Percentiles rank a stretch among this genome's conserved stretches.
These are phyloP conservation scores for Calliphora vomitoria DNA, from an alignment of 2,888 invertebrate genomes.

Conservation along the genomic window DNA sequence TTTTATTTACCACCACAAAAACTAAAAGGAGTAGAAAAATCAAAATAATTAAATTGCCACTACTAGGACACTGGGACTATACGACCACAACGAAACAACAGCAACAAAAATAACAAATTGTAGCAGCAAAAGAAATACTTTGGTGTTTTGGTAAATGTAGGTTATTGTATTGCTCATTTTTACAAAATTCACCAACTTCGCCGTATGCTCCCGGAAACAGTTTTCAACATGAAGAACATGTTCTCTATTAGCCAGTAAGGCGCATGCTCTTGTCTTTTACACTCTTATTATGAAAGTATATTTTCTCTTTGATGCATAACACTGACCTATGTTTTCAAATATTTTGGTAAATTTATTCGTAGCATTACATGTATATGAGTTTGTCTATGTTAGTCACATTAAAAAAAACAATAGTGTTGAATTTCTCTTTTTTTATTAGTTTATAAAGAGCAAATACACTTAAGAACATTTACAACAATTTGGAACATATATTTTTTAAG, in stretches of 20 bases:
- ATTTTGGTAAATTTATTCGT: constrained; percentile 23
- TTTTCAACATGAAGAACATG: background rate
- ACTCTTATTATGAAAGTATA: background rate
- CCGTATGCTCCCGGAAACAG: constrained; percentile 35
- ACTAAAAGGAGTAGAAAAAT: constrained; percentile 62
- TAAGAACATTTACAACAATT: constrained; percentile 12
- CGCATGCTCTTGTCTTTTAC: constrained; percentile 38
- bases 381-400: background rate
- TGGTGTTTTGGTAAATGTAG: constrained; percentile 54
- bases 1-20: constrained; percentile 48
- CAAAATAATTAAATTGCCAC: constrained; percentile 70
- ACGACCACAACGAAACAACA: constrained; percentile 52
- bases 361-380: background rate
- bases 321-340: constrained; percentile 56
- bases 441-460: constrained; percentile 47
- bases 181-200: constrained; percentile 24
- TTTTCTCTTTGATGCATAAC: background rate
- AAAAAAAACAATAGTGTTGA: background rate
- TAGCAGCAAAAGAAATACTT: constrained; percentile 15
- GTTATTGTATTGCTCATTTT: constrained; percentile 50
- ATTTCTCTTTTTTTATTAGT: background rate
- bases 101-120: constrained; percentile 5
- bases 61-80: constrained; percentile 65
- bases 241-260: background rate
- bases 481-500: constrained; percentile 28